Base-by-base conservation (phyloP, 2,113 vertebrate genomes). In the Microtus pennsylvanicus region DNA sequence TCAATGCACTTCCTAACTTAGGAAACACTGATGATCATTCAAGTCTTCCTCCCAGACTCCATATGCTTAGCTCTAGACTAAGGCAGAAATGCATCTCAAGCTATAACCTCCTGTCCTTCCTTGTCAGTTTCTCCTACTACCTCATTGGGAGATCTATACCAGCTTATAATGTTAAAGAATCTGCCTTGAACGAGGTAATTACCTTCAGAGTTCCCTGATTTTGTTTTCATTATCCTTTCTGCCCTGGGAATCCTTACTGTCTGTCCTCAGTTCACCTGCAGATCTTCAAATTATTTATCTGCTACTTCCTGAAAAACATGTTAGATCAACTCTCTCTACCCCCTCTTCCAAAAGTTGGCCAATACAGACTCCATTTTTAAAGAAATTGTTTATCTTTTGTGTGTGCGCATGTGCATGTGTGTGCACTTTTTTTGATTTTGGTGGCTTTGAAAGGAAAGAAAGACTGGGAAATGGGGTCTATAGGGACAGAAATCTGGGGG, bases 1-100 rank as follows among this genome's bases (percentile, higher is more conserved):
- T 22, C 30, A 4, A 0, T 17, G 30, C 1, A 50, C n/a, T 1
- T 14, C 6, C 1, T 47, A 26, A 26, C 19, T 12, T 24, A 26
- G 58, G 45, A 63, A 69, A 87, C 45, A 11, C 42, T 17, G 16
- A 76, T 63, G 38, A 35, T 45, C 6, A 33, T 1, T 2, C 0
- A 30, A 22, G 3, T 4, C 30, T 5, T n/a, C 38, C 0, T n/a
- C 35, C 52, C 50, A 14, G 4, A 70, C 17, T 50, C 17, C n/a
- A 47, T 45, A 30, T 42, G 24, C 65, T 63, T 30, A 19, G 38
- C 21, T 35, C 12, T 5, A 10, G 69, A 19, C 26, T 33, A 2
- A 16, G 1, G 1, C 24, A 75, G 52, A 77, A 35, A 61, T 21
- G 9, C 52, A 28, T 33, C 35, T 47, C 45, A 9, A 28, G 22